These are phyloP conservation scores for Metopia argyrocephala DNA, from an alignment of 2,888 invertebrate species.

Conservation along the genomic window DNA sequence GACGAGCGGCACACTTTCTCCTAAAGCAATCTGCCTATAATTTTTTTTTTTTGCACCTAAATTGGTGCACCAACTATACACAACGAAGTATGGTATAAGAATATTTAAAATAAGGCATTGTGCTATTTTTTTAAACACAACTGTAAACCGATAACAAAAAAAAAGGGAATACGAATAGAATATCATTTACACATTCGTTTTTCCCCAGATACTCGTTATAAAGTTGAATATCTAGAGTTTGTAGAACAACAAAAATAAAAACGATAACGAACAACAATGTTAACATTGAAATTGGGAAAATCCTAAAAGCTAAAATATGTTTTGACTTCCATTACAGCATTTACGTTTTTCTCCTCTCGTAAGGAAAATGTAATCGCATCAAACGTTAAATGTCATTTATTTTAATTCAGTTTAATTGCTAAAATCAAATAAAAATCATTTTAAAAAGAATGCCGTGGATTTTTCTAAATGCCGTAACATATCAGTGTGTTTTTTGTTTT, in stretches of 20 bases:
- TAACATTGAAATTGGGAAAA: constrained; percentile 29
- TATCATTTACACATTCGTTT: background rate
- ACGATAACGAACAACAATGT: background rate
- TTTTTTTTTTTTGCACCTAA: no score
- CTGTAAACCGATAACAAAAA: background rate
- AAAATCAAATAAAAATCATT: background rate
- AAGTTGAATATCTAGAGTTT: background rate
- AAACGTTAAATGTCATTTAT: constrained; percentile 1
- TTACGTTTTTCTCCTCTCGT: background rate
- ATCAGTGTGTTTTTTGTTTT: constrained; percentile 46
- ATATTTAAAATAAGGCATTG: no score
- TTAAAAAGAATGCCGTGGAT: constrained; percentile 43
- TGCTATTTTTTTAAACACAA: background rate
- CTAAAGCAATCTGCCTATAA: no score
- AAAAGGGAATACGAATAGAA: background rate
- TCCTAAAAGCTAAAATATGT: constrained; percentile 54
- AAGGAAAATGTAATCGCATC: constrained; percentile 4
- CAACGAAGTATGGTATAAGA: no score
- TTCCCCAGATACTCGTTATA: no score
- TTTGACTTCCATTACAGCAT: constrained; percentile 34
- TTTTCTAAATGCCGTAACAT: constrained; percentile 38
- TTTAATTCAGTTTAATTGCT: background rate
- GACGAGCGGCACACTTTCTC: no score
- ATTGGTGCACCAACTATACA: no score
- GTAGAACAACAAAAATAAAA: background rate